A percentile compares a stretch with the other conserved stretches of the same genome.
Conservation (phyloP, 1,140 invertebrate species). For the Drosophila teissieri region DNA sequence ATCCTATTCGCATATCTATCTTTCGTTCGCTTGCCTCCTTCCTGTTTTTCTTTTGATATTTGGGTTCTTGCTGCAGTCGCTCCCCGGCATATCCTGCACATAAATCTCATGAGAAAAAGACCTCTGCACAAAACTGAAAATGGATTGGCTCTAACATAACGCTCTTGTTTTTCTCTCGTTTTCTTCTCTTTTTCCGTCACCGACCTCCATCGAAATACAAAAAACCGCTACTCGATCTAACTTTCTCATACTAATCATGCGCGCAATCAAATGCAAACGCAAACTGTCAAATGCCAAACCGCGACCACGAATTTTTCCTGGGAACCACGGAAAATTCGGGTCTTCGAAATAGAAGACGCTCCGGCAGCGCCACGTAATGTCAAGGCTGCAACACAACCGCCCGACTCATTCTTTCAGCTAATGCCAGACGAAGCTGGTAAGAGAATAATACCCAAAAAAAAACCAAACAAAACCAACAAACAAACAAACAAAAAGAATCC, state of each 20-base stretch:
- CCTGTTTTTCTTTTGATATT: conserved; percentile 1
- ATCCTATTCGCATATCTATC: conserved; percentile 8
- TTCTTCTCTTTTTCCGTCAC: conserved; percentile 80
- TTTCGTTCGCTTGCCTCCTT: conserved; percentile 39
- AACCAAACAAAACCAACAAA: background rate
- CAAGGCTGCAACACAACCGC: conserved; percentile 85
- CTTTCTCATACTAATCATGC: conserved; percentile 78
- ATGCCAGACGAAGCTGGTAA: conserved; percentile 88
- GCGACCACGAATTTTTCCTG: conserved; percentile 48
- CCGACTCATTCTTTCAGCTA: conserved; percentile 87
- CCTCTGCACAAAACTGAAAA: conserved; percentile 49
- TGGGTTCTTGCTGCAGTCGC: conserved; percentile 39
- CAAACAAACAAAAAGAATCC: background rate
- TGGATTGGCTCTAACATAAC: conserved; percentile 83
- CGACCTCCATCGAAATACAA: conserved; percentile 52
- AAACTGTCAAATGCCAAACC: conserved; percentile 55
- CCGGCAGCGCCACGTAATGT: conserved; percentile 85
- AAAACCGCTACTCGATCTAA: conserved; percentile 65
- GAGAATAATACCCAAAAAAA: conserved; percentile 41
- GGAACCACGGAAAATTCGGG: conserved; percentile 79
- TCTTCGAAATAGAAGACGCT: conserved; percentile 84
- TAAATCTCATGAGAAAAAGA: conserved; percentile 57
- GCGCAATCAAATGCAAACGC: conserved; percentile 50
- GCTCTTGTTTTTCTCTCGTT: conserved; percentile 80
- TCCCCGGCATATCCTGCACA: conserved; percentile 49